Base-by-base conservation (phyloP, 30 jellyfish, hydroid and myxozoan genomes). In the Haliclystus octoradiatus region DNA sequence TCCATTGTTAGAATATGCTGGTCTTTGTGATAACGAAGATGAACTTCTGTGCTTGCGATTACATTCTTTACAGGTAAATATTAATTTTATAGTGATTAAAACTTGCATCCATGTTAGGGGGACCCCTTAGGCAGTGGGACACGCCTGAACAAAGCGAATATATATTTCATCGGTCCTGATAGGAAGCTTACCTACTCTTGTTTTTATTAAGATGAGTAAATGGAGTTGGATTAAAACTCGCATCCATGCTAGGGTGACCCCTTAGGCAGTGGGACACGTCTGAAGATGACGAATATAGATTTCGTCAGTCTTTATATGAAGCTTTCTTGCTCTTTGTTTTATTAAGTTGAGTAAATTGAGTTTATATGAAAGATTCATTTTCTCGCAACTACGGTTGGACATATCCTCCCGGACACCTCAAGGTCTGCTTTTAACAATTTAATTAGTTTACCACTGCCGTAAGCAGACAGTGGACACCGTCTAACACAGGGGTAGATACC, bases 31-130 rank as follows among this genome's bases (percentile, higher is more conserved):
- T 33, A 79, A 81, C 22, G 98, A 89, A 51, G 98, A 84, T 15
- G 98, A 89, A 74, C 66, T 89, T 27, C 85, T 68, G 26, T 89
- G 98, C 47, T 73, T 89, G 30, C 82, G 76, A 22, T 52, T 89
- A 15, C 95, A 89, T 75, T 93, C 93, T n/a, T 71, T 89, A 40
- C 98, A 89, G 87, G 98, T 89, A 67, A n/a, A 22, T 26, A 2
- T 9, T 52, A 1, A 52, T 3, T 52, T 23, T 23, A 2, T 1
- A 1, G 27, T 23, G 27, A 23, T 29, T n/a, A n/a, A n/a, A n/a
- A n/a, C n/a, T n/a, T n/a, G n/a, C n/a, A n/a, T n/a, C n/a, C 26
- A 22, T 1, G 23, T 51, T 51, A 22, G 65, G 23, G 65, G 26
- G 26, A 51, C 26, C 26, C 26, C 65, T 28, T 51, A 2, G 65